Evolutionary conservation across 1,140 invertebrate genomes (phyloP), one percentile per base, ranked within the genome.

Genomic region (Drosophila malerkotliana): DNA sequence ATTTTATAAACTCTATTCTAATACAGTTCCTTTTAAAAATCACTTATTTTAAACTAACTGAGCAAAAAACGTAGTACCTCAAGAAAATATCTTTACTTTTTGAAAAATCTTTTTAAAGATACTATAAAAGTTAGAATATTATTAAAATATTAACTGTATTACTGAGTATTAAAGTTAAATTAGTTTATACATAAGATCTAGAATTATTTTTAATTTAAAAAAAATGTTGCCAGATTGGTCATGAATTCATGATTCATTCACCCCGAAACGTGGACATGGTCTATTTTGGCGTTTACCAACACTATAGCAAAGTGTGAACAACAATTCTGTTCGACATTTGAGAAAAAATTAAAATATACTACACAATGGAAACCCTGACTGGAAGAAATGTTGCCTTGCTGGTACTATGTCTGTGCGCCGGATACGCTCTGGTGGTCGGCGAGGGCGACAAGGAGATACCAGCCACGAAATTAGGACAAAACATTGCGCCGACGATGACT

Each of bases 401-500:
- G 10, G 80, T 84, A 14, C 67, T 91, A 7, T 90, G 72, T 37
- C 44, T 91, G 1, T 80, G 82, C 9, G 72, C 90, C 15, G 58
- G 71, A 8, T 88, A 90, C 21, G 78, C 88, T 0, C 67, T 91
- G 44, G 78, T 85, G 39, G 72, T 77, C 30, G 68, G 76, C n/a
- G 79, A 85, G 12, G 79, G 66, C 10, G 78, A 87, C 63, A 93
- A 93, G 77, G 93, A 94, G 84, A 92, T 94, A 72, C 93, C 94
- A 28, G 85, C 94, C 78, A 94, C 94, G 69, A 94, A 93, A 91
- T 85, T 94, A 54, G 92, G 92, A 4, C 92, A 93, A 78, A 92
- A 91, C 80, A 85, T 92, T 66, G 94, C 95, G 30, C 95, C 95
- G 73, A 96, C 95, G 15, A 94, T 96, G 92, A 96, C 95, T 92